Evolutionary conservation across 2,888 invertebrate species (phyloP), one percentile per base, ranked within the genome.

Genomic region (Troides oblongomaculatus): DNA sequence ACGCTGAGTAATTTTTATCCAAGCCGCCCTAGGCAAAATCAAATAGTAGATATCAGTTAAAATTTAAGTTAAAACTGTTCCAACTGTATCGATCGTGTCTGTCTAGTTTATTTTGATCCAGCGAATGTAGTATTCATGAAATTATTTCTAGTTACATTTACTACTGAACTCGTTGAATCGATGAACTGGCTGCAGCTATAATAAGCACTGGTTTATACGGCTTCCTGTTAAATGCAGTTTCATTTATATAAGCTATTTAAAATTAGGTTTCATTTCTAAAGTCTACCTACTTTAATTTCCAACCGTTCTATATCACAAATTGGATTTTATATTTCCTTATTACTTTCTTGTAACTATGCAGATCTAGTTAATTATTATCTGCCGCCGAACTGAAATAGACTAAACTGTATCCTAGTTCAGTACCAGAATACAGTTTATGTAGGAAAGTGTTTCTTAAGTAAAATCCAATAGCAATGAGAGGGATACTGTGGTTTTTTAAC

Each of bases 61-160:
- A 62, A 57, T 59, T 39, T 36, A 57, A 60, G 56, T 71, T 64
- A 43, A 64, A 64, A 59, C 30, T 39, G 50, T 71, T 50, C 46
- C 61, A 59, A n/a, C 12, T 64, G 6, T 71, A 68, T 71, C 50
- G 71, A 71, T 68, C 71, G 23, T 14, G 62, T 64, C 71, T 66
- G 46, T 61, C 30, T 56, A n/a, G 62, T 64, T 64, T 62, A 69
- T 69, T 69, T 69, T 30, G 65, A 57, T 58, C 61, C 58, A 43
- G n/a, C 25, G 12, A 30, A 65, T 58, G 10, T 23, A 64, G 8
- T 58, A 53, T 62, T 46, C 43, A 57, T 57, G 62, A 46, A 21
- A 17, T 43, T 69, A 69, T 66, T 69, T 66, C 50, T 36, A 62
- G 61, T 46, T 69, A 39, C 64, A 64, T 60, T 64, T 64, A 39